phyloP scores from a whole-genome alignment of 2,113 vertebrate species.

The Rhipidura dahli region DNA sequence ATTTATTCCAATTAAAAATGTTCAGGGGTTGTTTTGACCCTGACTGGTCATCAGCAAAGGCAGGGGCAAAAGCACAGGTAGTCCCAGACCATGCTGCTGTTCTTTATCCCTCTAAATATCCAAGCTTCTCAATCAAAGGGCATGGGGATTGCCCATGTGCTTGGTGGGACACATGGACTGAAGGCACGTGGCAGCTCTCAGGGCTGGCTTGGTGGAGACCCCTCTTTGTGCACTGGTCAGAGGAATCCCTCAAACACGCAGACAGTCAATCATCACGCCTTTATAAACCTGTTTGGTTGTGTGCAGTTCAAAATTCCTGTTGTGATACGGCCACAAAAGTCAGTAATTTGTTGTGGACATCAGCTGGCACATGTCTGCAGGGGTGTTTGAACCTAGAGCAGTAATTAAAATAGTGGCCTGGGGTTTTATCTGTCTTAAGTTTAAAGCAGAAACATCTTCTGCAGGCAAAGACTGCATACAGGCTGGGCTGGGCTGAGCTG shows the following conservation, averaged over 20 bases:
- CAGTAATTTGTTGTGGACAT: neutral
- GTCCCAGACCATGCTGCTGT: accelerated
- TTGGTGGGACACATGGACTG: accelerated
- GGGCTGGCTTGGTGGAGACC: neutral
- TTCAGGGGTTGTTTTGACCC: neutral
- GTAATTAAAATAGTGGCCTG: neutral
- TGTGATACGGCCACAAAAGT: neutral
- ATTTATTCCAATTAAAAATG: neutral
- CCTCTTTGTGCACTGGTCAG: neutral
- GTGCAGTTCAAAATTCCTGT: neutral
- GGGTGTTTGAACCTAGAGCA: neutral
- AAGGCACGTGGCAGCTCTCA: neutral
- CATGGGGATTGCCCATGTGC: accelerated
- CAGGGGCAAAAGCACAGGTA: accelerated
- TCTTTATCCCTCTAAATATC: neutral
- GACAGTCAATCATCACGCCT: neutral
- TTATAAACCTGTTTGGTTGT: neutral
- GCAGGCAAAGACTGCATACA: neutral
- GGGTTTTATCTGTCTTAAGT: neutral
- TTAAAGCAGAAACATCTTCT: neutral
- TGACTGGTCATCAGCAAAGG: neutral
- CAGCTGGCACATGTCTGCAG: neutral
- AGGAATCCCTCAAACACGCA: neutral
- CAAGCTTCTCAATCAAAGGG: accelerated
- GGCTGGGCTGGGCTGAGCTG: neutral